Evolutionary conservation across 2,797 vertebrate genomes (phyloP), one percentile per base, ranked within the genome.

Genomic region (Spinibarbus caldwelli): DNA sequence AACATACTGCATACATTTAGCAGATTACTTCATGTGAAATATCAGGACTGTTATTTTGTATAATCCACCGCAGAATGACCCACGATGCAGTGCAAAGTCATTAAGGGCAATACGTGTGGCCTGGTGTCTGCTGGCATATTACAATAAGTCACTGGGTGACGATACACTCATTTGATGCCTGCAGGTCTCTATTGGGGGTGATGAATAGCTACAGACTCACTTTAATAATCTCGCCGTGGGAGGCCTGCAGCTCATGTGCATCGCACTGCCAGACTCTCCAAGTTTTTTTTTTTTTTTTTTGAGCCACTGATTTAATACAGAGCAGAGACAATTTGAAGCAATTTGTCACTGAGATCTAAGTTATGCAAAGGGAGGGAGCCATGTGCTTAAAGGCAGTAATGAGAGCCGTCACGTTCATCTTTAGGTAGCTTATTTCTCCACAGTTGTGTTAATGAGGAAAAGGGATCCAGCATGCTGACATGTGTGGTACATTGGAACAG

Each of bases 161-260:
- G 71, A 75, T 72, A 64, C 86, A 73, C 71, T 64, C 71, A 70
- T 84, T 85, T 88, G 86, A 87, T 86, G 80, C 89, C 89, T 87
- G 89, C 85, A 80, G 86, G 76, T 84, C 85, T 88, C 54, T 79
- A 83, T 78, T 85, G 85, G 76, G 31, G 64, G 85, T 89, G 89
- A 89, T 89, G 88, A 91, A 91, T 90, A 85, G 88, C 82, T 86
- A 86, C 80, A 90, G 76, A 85, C 88, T 88, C 79, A 85, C 88
- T 89, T 86, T 89, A 90, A 91, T 90, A 89, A 91, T 88, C 87
- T 85, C 77, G 47, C 87, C 36, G 80, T 86, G 88, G 89, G 89
- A 90, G 85, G 87, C 83, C 84, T 83, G 85, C 36, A 77, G 87
- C 87, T 85, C 85, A 88, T 86, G 87, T 82, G 62, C 73, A 87